Conservation (phyloP, 2,113 vertebrate species). For the Psittacus erithacus region DNA sequence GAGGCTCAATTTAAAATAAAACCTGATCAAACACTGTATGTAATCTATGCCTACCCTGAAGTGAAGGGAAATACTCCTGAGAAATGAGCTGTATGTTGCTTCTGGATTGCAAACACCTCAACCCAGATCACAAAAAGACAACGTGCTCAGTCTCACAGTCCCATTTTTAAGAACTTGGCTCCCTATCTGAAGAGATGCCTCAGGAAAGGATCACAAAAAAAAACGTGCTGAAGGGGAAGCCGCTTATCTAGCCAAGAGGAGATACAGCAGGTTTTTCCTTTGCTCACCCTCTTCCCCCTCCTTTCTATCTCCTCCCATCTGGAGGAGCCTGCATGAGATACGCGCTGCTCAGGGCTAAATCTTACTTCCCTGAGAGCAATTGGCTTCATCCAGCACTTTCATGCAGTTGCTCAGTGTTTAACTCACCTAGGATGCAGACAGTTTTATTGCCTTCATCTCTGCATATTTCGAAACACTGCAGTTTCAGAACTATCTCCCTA, state of each 20-base stretch:
- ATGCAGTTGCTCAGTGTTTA: background rate
- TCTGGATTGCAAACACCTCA: slow-evolving; percentile 46
- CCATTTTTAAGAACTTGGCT: slow-evolving; percentile 15
- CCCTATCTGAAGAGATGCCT: background rate
- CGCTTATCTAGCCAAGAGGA: slow-evolving; percentile 4
- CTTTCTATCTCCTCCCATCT: background rate
- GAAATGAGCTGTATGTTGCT: slow-evolving; percentile 31
- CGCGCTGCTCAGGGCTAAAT: background rate
- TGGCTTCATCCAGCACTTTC: background rate
- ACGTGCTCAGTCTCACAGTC: background rate
- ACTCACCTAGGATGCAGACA: background rate
- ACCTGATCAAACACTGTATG: slow-evolving; percentile 58
- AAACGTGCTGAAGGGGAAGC: background rate
- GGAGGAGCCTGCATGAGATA: background rate
- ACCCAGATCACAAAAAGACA: slow-evolving; percentile 14
- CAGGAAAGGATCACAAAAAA: slow-evolving; percentile 36
- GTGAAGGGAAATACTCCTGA: slow-evolving; percentile 38
- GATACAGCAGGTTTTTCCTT: slow-evolving; percentile 24
- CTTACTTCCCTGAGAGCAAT: background rate
- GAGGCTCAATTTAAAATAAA: slow-evolving; percentile 62
- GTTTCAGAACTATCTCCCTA: background rate
- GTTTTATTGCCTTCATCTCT: background rate
- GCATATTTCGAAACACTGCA: background rate
- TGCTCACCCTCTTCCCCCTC: background rate
- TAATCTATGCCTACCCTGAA: slow-evolving; percentile 58